A percentile compares a stretch with the other conserved stretches of the same genome.
These are phyloP conservation scores for Pseudomyrmex cubaensis DNA, from an alignment of 1,140 invertebrate genomes.

Conservation along the genomic window DNA sequence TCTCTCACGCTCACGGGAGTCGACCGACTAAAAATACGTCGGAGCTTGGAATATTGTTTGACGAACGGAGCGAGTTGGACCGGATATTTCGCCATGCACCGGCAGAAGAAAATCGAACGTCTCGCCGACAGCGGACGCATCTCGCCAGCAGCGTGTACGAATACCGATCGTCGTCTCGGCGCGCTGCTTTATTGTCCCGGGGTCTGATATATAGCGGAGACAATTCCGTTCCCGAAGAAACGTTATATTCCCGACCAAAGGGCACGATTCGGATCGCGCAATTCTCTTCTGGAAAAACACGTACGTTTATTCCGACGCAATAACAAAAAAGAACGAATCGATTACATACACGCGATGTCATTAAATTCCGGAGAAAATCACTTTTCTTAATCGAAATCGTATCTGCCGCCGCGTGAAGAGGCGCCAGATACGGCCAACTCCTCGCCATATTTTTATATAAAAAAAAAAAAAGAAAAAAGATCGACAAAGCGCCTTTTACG, in stretches of 20 bases:
- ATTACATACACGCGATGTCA: conserved; percentile 25
- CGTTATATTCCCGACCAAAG: conserved; percentile 49
- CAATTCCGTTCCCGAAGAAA: conserved; percentile 40
- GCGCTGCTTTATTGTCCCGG: conserved; percentile 43
- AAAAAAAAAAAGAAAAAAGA: not conserved
- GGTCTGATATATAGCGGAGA: conserved; percentile 42
- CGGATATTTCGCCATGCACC: conserved; percentile 42
- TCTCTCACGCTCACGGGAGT: not conserved
- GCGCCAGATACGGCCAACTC: not conserved
- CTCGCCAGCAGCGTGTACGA: conserved; percentile 22
- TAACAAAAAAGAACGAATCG: conserved; percentile 18
- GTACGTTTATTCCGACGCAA: conserved; percentile 11
- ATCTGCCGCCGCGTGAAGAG: conserved; percentile 4
- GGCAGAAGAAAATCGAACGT: conserved; percentile 40
- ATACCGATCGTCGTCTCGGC: not conserved
- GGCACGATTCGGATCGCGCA: not conserved
- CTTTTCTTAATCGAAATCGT: conserved; percentile 23
- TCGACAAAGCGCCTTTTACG: not conserved
- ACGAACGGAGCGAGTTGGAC: conserved; percentile 3
- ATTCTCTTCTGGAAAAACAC: conserved; percentile 10
- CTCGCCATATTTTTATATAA: not conserved
- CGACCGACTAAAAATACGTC: conserved; percentile 5
- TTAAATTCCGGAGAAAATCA: conserved; percentile 41
- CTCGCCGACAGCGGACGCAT: conserved; percentile 8
- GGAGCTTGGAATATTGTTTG: conserved; percentile 27